These are phyloP conservation scores for Cairina moschata DNA, from an alignment of 2,113 vertebrate species.

Conservation along the genomic window DNA sequence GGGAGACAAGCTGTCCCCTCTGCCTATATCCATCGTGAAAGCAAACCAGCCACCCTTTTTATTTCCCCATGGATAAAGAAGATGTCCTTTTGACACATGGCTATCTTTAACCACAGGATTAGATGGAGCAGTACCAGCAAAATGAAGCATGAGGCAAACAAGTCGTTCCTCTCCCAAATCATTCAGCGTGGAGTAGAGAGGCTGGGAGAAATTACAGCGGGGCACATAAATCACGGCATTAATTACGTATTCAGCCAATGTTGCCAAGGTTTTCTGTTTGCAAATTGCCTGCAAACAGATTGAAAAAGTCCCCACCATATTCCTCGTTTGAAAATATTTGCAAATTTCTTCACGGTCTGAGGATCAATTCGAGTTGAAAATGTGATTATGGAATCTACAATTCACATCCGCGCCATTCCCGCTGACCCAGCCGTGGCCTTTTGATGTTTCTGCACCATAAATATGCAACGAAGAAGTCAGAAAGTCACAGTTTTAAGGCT, in stretches of 20 bases:
- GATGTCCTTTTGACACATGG: background rate
- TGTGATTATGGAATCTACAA: conserved; percentile 47
- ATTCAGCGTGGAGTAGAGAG: background rate
- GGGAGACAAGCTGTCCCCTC: background rate
- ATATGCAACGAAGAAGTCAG: background rate
- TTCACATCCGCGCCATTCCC: background rate
- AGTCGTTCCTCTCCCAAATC: background rate
- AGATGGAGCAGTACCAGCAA: background rate
- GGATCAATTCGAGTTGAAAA: conserved; percentile 28
- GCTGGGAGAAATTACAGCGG: background rate
- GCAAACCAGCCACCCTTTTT: background rate
- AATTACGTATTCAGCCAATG: background rate
- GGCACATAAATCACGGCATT: background rate
- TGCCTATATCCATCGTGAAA: background rate
- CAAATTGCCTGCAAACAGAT: conserved; percentile 63
- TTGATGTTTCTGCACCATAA: background rate
- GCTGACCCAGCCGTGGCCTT: conserved; percentile 11
- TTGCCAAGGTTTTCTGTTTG: conserved; percentile 46
- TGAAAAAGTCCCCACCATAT: conserved; percentile 24
- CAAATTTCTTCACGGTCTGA: conserved; percentile 41
- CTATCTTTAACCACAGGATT: background rate
- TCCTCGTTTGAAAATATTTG: conserved; percentile 27
- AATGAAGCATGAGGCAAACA: background rate
- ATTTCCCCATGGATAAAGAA: background rate
- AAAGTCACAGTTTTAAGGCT: background rate